These are phyloP conservation scores for Aptenodytes patagonicus DNA, from an alignment of 2,113 vertebrate species.

Conservation along the genomic window DNA sequence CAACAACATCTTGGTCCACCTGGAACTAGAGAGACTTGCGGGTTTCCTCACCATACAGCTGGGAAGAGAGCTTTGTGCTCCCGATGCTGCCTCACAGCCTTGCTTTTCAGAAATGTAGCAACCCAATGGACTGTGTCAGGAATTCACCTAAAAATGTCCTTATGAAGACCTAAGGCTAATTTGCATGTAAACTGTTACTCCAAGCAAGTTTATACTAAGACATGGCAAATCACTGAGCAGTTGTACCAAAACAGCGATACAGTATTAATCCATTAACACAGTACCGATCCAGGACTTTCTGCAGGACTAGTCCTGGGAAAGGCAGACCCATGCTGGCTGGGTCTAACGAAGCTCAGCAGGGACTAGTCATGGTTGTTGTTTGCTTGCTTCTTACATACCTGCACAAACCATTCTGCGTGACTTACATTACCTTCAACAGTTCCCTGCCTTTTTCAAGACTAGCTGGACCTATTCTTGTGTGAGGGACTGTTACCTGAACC, in stretches of 20 bases:
- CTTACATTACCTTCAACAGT: background rate
- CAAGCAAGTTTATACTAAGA: background rate
- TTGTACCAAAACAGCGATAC: background rate
- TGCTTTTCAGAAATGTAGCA: background rate
- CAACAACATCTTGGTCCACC: background rate
- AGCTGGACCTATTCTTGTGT: background rate
- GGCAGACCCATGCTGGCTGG: background rate
- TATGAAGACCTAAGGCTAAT: background rate
- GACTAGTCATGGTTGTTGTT: background rate
- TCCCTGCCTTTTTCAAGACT: background rate
- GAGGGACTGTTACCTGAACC: background rate
- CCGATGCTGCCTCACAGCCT: background rate
- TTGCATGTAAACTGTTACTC: constrained; percentile 10
- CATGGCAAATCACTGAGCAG: background rate
- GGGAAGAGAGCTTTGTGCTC: background rate
- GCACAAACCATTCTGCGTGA: background rate
- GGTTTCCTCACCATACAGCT: rapidly evolving
- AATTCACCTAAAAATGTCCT: background rate
- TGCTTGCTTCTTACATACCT: background rate
- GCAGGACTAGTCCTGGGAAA: background rate
- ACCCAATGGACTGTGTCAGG: background rate
- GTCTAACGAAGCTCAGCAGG: background rate
- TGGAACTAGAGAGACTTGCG: background rate
- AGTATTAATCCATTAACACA: background rate
- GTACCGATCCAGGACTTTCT: background rate